Base-by-base conservation (phyloP, 1,140 invertebrate species). In the Heliconius nattereri region DNA sequence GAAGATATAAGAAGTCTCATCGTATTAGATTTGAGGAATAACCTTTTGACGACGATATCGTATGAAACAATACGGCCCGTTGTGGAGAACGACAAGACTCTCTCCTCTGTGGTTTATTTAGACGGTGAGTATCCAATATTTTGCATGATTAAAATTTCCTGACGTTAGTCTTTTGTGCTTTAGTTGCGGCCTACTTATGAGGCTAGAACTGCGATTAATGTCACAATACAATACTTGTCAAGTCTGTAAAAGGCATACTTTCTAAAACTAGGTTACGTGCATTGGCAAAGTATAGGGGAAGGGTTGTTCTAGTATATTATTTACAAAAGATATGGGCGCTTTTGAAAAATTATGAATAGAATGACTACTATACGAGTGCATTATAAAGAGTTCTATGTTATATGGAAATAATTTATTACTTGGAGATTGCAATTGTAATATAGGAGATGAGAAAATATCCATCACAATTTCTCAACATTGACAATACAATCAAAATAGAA, bases 31-130 rank as follows among this genome's bases (percentile, higher is more conserved):
- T 91, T 98, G 73, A 95, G 96, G 81, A 95, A 96, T 40, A 98
- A 98, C 90, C 89, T 95, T 40, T 95, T 98, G 78, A 95, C 96
- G 82, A 97, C 96, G 16, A 95, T 98, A 82, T 96, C 96, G 32
- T 96, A 96, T 83, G 96, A 97, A 78, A 97, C 97, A 70, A 95
- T 98, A 76, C 95, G 96, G 78, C 96, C 97, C 45, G 96, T 98
- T 86, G 94, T 97, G 83, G 96, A 96, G 26, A 93, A 92, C 73
- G 92, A 92, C 72, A 93, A 94, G 85, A 85, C 88, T 40, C 76
- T 85, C 94, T 89, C 97, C 95, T 90, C 95, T 96, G 89, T 96
- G 95, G 91, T 98, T 86, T 96, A 96, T 86, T 89, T 97, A 76
- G 96, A 96, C 92, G 96, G 97, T 98, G 88, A 97, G 96, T 96